Base-by-base conservation (phyloP, 2,888 invertebrate species). In the Agrotis exclamationis region DNA sequence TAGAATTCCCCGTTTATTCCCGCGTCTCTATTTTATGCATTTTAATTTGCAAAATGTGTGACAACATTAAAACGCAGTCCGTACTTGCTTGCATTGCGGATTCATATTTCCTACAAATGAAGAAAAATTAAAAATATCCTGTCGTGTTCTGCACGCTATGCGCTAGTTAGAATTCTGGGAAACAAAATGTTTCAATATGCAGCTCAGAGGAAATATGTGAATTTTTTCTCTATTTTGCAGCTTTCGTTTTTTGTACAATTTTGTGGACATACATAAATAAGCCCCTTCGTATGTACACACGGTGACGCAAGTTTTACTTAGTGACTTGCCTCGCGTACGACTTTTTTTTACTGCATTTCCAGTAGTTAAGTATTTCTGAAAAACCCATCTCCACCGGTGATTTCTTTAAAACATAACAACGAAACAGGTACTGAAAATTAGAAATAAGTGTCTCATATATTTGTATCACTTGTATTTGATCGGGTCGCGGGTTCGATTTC, bases 41-140 rank as follows among this genome's bases (percentile, higher is more conserved):
- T 68, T 76, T 76, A 70, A 76, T 81, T 69, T 57, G 33, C 60
- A 62, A 60, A 76, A 70, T 57, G 20, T 76, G 77, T 64, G 63
- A 81, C 77, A 60, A 47, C 24, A 64, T 81, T 45, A 64, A 56
- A 76, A 56, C 44, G 57, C 53, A 68, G 69, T 65, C 51, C 45
- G 54, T 24, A 44, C 56, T 56, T 56, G 56, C 33, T 33, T 33
- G 50, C 60, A 58, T 81, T 51, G 59, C 48, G 56, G 56, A 76
- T 69, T 69, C 39, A 76, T 69, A 68, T 80, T 76, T 76, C 22
- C 48, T 24, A n/a, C 24, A 81, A 81, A 56, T 53, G 16, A 76
- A 80, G 48, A 62, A 75, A 80, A 74, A 39, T 24, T 44, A 58
- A 58, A 33, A 48, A 13, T 3, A 24, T 20, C 6, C 13, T 28